Evolutionary conservation across 2,888 invertebrate species (phyloP).

Genomic region (Gryllus longicercus): DNA sequence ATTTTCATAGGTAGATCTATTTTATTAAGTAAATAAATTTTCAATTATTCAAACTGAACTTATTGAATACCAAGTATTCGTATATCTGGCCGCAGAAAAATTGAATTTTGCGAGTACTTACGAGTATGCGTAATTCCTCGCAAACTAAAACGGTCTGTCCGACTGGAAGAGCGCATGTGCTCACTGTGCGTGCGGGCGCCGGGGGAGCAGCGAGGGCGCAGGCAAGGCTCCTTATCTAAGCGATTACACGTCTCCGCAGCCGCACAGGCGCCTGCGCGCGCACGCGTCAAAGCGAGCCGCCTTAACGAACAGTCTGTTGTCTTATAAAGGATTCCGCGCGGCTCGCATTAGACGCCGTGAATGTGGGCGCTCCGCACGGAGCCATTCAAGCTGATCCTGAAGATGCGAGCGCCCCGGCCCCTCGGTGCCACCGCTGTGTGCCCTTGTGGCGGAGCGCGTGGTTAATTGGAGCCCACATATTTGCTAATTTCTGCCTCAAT

Average conservation of each 20-base stretch:
- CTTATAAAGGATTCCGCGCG: neutral
- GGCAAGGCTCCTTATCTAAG: neutral
- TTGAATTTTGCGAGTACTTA: too few species aligned
- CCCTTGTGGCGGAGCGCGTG: neutral
- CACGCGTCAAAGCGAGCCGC: neutral
- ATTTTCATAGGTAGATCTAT: too few species aligned
- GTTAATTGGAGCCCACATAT: constrained; percentile 10
- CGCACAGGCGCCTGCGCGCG: neutral
- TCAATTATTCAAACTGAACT: too few species aligned
- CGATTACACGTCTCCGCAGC: constrained; percentile 10
- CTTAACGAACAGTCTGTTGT: neutral
- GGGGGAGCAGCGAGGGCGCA: neutral
- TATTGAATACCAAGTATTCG: too few species aligned
- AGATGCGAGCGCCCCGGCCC: neutral
- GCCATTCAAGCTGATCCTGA: neutral
- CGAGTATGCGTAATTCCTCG: too few species aligned
- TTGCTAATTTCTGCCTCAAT: neutral
- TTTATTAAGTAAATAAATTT: too few species aligned
- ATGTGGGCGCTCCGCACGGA: neutral
- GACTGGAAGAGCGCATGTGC: too few species aligned
- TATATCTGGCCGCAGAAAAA: too few species aligned
- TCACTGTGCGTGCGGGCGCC: too few species aligned
- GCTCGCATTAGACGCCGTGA: neutral
- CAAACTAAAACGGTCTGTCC: too few species aligned
- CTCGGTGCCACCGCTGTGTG: neutral